Evolutionary conservation across 2,797 vertebrate species (phyloP).

Genomic region (Pantherophis alleghaniensis): DNA sequence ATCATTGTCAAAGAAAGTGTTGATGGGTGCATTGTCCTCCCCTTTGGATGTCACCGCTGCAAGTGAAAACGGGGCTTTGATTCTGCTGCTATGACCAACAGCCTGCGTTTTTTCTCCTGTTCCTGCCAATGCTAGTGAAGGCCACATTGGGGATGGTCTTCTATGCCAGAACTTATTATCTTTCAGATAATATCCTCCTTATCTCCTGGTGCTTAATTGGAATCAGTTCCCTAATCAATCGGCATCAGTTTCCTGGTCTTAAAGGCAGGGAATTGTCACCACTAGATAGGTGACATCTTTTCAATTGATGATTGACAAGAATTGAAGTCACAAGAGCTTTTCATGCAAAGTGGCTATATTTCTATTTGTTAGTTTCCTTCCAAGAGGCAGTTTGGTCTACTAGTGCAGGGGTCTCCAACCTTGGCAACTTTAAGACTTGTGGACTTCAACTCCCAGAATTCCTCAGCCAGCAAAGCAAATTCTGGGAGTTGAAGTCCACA

Average conservation of each 20-base stretch:
- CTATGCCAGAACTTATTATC: neutral
- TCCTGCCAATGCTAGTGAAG: neutral
- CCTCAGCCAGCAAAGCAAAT: neutral
- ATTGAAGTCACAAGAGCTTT: neutral
- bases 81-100: neutral
- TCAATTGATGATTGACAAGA: neutral
- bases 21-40: neutral
- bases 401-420: neutral
- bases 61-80: neutral
- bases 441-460: neutral
- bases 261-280: neutral
- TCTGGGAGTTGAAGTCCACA: too few species aligned
- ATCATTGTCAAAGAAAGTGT: neutral
- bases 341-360: neutral
- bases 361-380: neutral
- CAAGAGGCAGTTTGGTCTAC: too few species aligned
- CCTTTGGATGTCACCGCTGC: neutral
- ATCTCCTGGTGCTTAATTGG: neutral
- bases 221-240: neutral
- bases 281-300: neutral
- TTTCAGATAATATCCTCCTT: neutral
- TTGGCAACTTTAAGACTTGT: neutral
- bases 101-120: neutral
- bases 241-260: neutral
- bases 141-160: neutral